Percentiles rank a stretch among this genome's conserved stretches.
Evolutionary conservation across 2,888 invertebrate species (phyloP).

Genomic region (Portevinia maculata): DNA sequence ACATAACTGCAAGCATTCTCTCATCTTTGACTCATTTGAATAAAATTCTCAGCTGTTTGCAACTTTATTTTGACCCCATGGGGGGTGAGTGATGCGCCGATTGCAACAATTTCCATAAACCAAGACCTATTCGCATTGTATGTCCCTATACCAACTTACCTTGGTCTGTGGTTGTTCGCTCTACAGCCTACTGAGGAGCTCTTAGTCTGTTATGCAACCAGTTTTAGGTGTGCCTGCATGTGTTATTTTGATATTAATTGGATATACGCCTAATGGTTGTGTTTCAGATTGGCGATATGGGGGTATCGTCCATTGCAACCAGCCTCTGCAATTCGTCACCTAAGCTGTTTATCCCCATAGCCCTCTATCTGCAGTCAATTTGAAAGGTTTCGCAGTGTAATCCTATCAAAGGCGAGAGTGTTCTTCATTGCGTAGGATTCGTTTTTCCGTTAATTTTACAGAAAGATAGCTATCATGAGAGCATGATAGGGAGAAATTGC

Average conservation of each 20-base stretch:
- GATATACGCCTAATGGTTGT: constrained; percentile 30
- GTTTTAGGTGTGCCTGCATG: constrained; percentile 1
- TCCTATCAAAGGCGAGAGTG: constrained; percentile 35
- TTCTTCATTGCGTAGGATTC: constrained; percentile 35
- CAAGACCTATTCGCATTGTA: not conserved
- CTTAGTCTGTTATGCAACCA: constrained; percentile 10
- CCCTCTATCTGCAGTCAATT: constrained; percentile 17
- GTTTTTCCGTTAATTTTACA: constrained; percentile 21
- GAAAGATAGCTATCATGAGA: not conserved
- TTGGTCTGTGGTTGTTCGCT: constrained; percentile 15
- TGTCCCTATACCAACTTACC: too few relatives aligned
- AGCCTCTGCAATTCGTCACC: constrained; percentile 40
- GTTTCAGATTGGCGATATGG: not conserved
- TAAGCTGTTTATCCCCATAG: constrained; percentile 27
- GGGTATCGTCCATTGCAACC: constrained; percentile 5
- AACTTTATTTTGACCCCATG: constrained; percentile 13
- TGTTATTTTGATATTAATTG: constrained; percentile 24
- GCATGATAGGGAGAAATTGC: constrained; percentile 3
- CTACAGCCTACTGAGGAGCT: too few relatives aligned
- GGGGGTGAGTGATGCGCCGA: constrained; percentile 6
- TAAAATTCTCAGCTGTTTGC: constrained; percentile 27
- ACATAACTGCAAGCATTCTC: not conserved
- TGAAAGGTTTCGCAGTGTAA: constrained; percentile 58
- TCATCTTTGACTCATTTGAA: constrained; percentile 11
- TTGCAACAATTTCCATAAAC: constrained; percentile 6